Conservation (phyloP, 2,888 invertebrate species). For the Cynaeus angustus region DNA sequence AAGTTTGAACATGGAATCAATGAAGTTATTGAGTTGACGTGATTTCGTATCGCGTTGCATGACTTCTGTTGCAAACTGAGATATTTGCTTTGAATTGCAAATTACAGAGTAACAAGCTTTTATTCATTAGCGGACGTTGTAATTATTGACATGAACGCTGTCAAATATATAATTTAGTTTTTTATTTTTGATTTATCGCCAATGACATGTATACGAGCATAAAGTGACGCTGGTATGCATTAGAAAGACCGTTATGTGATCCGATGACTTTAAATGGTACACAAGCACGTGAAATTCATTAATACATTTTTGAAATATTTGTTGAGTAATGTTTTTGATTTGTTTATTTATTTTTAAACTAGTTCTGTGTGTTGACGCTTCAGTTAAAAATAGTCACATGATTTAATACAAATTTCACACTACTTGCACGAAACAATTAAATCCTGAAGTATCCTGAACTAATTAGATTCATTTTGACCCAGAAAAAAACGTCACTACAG, state of each 20-base stretch:
- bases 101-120: slow-evolving; percentile 5
- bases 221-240: neutral
- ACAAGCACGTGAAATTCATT: slow-evolving; percentile 4
- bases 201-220: slow-evolving; percentile 11
- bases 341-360: neutral
- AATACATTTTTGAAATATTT: slow-evolving; percentile 2
- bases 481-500: neutral
- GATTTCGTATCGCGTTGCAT: slow-evolving; percentile 30
- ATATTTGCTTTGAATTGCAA: slow-evolving; percentile 11
- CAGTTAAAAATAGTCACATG: neutral
- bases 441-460: neutral
- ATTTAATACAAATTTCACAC: neutral
- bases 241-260: slow-evolving; percentile 11
- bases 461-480: neutral
- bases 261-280: slow-evolving; percentile 1
- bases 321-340: slow-evolving; percentile 3
- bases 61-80: slow-evolving; percentile 2
- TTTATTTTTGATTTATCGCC: slow-evolving; percentile 14
- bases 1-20: slow-evolving; percentile 9
- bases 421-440: neutral
- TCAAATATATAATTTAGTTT: slow-evolving; percentile 27
- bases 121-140: slow-evolving; percentile 20
- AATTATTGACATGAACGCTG: slow-evolving; percentile 25
- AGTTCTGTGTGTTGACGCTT: neutral
- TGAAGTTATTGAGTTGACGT: slow-evolving; percentile 13